Evolutionary conservation across 2,113 vertebrate genomes (phyloP).

Genomic region (Periophthalmodon schlosseri): DNA sequence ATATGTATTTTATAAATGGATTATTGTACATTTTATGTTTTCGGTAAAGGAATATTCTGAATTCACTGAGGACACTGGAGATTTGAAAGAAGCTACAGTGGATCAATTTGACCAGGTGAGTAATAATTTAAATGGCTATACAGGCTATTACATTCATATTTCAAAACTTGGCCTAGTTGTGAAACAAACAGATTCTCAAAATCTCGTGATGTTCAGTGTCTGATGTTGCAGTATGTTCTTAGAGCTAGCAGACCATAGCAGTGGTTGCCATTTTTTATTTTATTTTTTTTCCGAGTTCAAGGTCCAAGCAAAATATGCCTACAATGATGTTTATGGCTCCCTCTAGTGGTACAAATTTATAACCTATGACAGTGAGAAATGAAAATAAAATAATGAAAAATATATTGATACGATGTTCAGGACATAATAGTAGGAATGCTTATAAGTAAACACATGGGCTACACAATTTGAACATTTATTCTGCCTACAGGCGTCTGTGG

Average conservation of each 20-base stretch:
- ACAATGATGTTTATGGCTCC: neutral
- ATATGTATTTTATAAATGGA: neutral
- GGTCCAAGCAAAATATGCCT: neutral
- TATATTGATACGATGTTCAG: no score
- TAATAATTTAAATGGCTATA: neutral
- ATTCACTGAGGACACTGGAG: constrained; percentile 26
- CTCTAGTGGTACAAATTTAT: neutral
- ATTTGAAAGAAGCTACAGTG: neutral
- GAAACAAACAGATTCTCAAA: no score
- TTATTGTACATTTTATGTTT: neutral
- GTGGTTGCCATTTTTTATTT: neutral
- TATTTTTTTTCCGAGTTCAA: neutral
- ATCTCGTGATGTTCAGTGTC: no score
- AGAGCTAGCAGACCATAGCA: neutral
- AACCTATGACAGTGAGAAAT: neutral
- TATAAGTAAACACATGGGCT: neutral
- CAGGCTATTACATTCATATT: neutral
- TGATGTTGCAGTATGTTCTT: no score
- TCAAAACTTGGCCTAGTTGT: no score
- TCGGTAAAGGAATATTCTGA: constrained; percentile 35
- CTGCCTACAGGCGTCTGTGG: constrained; percentile 38
- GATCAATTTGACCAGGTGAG: constrained; percentile 64
- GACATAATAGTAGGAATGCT: no score
- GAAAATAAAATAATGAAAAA: no score
- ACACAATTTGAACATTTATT: neutral